Evolutionary conservation across 2,888 invertebrate species (phyloP).

Genomic region (Eristalis pertinax): DNA sequence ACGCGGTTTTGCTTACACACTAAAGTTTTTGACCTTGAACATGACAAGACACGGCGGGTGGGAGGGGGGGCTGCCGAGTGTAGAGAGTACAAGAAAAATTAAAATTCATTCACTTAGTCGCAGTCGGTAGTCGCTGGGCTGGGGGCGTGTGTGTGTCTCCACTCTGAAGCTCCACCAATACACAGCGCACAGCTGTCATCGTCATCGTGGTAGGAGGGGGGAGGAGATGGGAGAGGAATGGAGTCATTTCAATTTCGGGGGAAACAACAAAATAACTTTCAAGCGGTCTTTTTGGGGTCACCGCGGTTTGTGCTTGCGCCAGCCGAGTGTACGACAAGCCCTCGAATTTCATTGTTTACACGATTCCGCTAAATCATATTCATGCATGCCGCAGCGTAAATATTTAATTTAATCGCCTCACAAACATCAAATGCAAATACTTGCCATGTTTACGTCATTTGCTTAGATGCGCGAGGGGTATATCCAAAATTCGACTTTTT

Average conservation of each 20-base stretch:
- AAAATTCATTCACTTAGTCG: slow-evolving; percentile 1
- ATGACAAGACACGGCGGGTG: neutral
- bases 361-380: slow-evolving; percentile 28
- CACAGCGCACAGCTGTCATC: neutral
- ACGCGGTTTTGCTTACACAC: neutral
- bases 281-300: neutral
- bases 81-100: slow-evolving; percentile 14
- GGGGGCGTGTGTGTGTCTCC: neutral
- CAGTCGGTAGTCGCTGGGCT: neutral
- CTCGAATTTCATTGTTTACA: slow-evolving; percentile 62
- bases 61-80: neutral
- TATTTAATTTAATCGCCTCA: slow-evolving; percentile 38
- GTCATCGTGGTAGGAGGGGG: slow-evolving; percentile 1
- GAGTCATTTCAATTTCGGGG: neutral
- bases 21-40: slow-evolving; percentile 42
- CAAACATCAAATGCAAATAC: slow-evolving; percentile 54
- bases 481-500: slow-evolving; percentile 3
- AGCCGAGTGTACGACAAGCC: slow-evolving; percentile 38
- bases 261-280: neutral
- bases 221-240: too few relatives aligned
- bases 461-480: neutral
- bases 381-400: slow-evolving; percentile 28
- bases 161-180: neutral
- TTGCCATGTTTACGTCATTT: slow-evolving; percentile 52
- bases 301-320: neutral